A percentile compares a stretch with the other conserved stretches of the same genome.
These are phyloP conservation scores for Sycophila sp. DNA, from an alignment of 1,140 invertebrate genomes.

Conservation along the genomic window DNA sequence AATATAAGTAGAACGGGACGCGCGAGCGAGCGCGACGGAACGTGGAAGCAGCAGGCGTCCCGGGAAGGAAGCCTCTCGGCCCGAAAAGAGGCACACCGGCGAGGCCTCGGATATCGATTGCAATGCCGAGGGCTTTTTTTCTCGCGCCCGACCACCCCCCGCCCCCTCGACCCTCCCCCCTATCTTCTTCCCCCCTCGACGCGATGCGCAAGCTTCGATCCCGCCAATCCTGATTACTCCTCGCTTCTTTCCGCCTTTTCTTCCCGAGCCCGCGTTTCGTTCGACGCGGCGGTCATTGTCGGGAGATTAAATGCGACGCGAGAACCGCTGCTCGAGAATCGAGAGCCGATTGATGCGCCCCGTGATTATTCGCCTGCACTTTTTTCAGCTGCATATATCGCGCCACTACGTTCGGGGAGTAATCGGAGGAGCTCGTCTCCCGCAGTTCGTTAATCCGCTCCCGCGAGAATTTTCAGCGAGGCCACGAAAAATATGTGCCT, in stretches of 20 bases:
- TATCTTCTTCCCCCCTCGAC: background rate
- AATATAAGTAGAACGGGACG: no score
- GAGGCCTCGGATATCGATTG: slow-evolving; percentile 49
- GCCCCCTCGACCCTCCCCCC: background rate
- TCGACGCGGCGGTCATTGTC: background rate
- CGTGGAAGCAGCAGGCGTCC: no score
- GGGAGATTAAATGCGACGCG: slow-evolving; percentile 22
- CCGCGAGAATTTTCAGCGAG: no score
- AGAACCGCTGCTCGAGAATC: slow-evolving; percentile 35
- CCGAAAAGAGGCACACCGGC: no score
- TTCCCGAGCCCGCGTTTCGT: background rate
- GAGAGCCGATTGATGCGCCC: no score
- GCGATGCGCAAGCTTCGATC: background rate
- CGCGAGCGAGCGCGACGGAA: no score
- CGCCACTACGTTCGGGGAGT: no score
- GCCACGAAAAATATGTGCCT: no score
- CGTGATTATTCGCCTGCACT: no score
- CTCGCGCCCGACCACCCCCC: background rate
- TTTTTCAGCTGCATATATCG: no score
- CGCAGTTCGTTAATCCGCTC: no score
- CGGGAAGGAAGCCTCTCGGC: slow-evolving; percentile 45
- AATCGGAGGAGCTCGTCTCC: no score
- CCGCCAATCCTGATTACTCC: slow-evolving; percentile 16
- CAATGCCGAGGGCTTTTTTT: slow-evolving; percentile 19
- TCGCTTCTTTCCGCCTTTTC: background rate